These are phyloP conservation scores for Misgurnus anguillicaudatus DNA, from an alignment of 2,113 vertebrate species.

Conservation along the genomic window DNA sequence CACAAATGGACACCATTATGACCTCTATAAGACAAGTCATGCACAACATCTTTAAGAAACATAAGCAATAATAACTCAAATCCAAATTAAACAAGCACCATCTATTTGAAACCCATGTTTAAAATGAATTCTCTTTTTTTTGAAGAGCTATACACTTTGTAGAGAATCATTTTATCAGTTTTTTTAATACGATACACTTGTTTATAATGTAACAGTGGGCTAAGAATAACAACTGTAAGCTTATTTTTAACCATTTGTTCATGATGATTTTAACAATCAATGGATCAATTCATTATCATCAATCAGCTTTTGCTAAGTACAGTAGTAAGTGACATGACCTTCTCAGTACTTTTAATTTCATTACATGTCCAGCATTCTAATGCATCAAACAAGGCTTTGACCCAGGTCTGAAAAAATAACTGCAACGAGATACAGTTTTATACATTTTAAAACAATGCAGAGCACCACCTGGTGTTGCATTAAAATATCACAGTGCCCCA, in stretches of 20 bases:
- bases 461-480: conserved; percentile 68
- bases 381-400: conserved; percentile 3
- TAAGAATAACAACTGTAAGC: conserved; percentile 64
- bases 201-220: conserved; percentile 78
- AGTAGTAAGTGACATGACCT: conserved; percentile 83
- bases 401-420: neutral
- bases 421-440: conserved; percentile 53
- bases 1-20: conserved; percentile 96
- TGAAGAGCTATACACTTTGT: conserved; percentile 85
- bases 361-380: conserved; percentile 62
- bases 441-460: conserved; percentile 65
- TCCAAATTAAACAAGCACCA: conserved; percentile 87
- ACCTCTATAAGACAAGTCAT: conserved; percentile 94
- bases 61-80: conserved; percentile 95
- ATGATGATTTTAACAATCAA: conserved; percentile 64
- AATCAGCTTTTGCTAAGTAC: conserved; percentile 74
- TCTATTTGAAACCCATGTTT: conserved; percentile 89
- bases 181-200: conserved; percentile 60
- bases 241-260: conserved; percentile 68
- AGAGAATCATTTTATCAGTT: conserved; percentile 78
- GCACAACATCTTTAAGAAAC: conserved; percentile 92
- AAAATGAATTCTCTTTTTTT: conserved; percentile 81
- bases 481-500: conserved; percentile 71
- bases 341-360: conserved; percentile 66
- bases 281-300: conserved; percentile 67